Evolutionary conservation across 2,888 invertebrate genomes (phyloP).

Genomic region (Idaea dimidiata): DNA sequence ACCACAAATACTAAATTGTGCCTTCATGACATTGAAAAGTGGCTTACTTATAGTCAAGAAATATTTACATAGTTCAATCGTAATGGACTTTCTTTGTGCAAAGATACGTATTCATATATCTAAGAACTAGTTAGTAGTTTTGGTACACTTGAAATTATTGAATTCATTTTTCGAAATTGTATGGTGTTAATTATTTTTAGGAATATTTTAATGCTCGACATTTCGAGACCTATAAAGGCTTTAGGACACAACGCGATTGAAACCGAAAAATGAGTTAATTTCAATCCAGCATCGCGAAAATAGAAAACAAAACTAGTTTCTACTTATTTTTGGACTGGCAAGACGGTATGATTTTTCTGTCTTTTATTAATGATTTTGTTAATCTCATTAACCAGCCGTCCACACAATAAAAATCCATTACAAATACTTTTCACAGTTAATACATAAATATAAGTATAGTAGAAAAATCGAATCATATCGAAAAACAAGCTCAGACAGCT

Average conservation of each 20-base stretch:
- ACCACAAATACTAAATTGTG: constrained; percentile 21
- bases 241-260: no score
- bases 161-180: no score
- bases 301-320: no score
- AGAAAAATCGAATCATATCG: constrained; percentile 49
- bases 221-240: no score
- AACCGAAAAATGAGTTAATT: no score
- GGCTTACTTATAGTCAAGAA: constrained; percentile 55
- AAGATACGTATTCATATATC: neutral
- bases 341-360: no score
- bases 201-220: no score
- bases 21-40: constrained; percentile 44
- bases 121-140: neutral
- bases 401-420: neutral
- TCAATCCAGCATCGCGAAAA: no score
- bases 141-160: no score
- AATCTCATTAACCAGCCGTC: neutral
- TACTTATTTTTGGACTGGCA: no score
- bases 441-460: constrained; percentile 48
- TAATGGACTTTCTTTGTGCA: neutral
- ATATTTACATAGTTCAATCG: constrained; percentile 49
- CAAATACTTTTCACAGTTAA: neutral
- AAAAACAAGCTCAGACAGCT: constrained; percentile 45
- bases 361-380: neutral
- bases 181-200: no score